phyloP scores from a whole-genome alignment of 2,888 invertebrate genomes.

The Protonemura montana region DNA sequence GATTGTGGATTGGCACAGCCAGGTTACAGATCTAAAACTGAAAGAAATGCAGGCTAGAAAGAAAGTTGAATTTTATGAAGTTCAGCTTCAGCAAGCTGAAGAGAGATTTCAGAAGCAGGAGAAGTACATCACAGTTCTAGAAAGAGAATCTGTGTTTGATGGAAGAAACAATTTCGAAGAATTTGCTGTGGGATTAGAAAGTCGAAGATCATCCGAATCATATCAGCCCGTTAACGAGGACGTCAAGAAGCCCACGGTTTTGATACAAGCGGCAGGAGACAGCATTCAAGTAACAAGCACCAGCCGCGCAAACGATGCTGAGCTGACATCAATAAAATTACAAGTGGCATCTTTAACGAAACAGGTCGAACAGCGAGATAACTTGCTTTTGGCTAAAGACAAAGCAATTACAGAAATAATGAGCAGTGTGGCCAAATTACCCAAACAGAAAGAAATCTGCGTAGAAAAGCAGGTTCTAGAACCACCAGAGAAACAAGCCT shows the following conservation, averaged over 20 bases:
- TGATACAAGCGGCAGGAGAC: slow-evolving; percentile 41
- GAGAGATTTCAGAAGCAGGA: slow-evolving; percentile 45
- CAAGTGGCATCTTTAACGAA: slow-evolving; percentile 45
- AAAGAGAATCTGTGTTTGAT: slow-evolving; percentile 41
- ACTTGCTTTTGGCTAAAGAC: slow-evolving; percentile 51
- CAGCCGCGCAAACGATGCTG: slow-evolving; percentile 42
- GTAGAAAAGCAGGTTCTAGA: slow-evolving; percentile 51
- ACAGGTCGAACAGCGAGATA: slow-evolving; percentile 49
- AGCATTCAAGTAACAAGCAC: slow-evolving; percentile 17
- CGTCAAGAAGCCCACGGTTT: not conserved
- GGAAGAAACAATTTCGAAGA: slow-evolving; percentile 31
- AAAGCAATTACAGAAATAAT: slow-evolving; percentile 51
- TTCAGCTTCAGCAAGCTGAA: slow-evolving; percentile 43
- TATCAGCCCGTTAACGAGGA: not conserved
- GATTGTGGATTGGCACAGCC: slow-evolving; percentile 55
- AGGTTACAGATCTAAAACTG: slow-evolving; percentile 52
- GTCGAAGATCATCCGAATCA: not conserved
- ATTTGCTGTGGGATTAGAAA: not conserved
- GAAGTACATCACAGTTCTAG: slow-evolving; percentile 43
- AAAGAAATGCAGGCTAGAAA: slow-evolving; percentile 54
- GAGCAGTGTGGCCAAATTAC: not conserved
- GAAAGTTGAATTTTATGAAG: slow-evolving; percentile 38
- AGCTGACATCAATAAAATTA: slow-evolving; percentile 40
- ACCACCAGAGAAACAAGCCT: slow-evolving; percentile 55
- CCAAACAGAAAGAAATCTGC: not conserved